These are phyloP conservation scores for Nannoperca obscura DNA, from an alignment of 2,797 vertebrate species.

Conservation along the genomic window DNA sequence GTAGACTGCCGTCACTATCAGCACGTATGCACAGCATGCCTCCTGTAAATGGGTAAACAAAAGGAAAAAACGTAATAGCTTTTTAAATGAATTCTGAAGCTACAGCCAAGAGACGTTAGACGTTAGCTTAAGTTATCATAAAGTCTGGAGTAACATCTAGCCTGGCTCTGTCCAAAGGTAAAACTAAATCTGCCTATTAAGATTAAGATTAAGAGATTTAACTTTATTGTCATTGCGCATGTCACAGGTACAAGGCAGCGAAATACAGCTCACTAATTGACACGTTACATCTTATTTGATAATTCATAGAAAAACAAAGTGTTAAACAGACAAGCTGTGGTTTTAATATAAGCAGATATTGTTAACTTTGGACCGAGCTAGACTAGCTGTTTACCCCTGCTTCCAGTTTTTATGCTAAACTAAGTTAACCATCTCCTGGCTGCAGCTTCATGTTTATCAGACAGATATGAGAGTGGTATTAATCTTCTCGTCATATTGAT, in stretches of 20 bases:
- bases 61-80: not conserved
- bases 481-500: not conserved
- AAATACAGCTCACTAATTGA: not conserved
- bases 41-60: conserved; percentile 82
- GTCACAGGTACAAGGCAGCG: too few species aligned
- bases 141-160: not conserved
- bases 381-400: not conserved
- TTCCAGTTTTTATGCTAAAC: too few species aligned
- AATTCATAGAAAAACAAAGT: not conserved
- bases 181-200: not conserved
- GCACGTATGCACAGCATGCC: conserved; percentile 94
- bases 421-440: too few species aligned
- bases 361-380: not conserved
- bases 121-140: not conserved
- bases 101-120: not conserved
- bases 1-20: conserved; percentile 94
- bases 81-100: not conserved
- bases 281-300: not conserved
- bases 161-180: not conserved
- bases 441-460: not conserved
- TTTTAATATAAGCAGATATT: not conserved
- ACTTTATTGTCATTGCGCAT: too few species aligned
- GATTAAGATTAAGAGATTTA: too few species aligned
- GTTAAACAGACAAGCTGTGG: not conserved
- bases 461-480: not conserved